phyloP scores from a whole-genome alignment of 2,113 vertebrate genomes.

The Telmatochromis bifrenatus region DNA sequence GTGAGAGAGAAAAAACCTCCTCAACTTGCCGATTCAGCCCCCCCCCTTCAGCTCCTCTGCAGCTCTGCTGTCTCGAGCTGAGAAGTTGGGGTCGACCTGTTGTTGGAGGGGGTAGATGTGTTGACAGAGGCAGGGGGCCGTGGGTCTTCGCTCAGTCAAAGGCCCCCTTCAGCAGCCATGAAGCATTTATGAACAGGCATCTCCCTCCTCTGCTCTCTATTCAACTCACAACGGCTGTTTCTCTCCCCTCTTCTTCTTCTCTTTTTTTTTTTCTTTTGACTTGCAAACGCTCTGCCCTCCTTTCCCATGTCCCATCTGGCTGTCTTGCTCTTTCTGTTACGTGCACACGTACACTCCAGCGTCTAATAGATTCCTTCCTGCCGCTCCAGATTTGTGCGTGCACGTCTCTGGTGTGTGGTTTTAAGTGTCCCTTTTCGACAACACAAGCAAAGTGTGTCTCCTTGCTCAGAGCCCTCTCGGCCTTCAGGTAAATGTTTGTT shows the following conservation, averaged over 20 bases:
- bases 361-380: constrained; percentile 3
- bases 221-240: constrained; percentile 32
- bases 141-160: constrained; percentile 27
- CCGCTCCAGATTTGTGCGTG: background rate
- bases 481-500: constrained; percentile 53
- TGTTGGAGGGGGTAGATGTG: constrained; percentile 11
- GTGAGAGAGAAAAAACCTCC: too few relatives aligned
- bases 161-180: constrained; percentile 41
- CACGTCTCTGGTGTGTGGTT: constrained; percentile 10
- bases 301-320: background rate
- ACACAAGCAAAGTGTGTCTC: constrained; percentile 8
- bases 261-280: background rate
- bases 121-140: constrained; percentile 11
- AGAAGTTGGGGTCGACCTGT: constrained; percentile 25
- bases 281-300: background rate
- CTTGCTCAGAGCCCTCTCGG: constrained; percentile 13
- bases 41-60: background rate
- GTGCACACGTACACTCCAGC: background rate
- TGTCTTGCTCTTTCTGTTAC: background rate
- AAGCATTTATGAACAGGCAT: constrained; percentile 59
- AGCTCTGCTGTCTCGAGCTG: background rate
- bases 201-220: constrained; percentile 44
- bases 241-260: background rate
- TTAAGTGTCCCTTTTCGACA: constrained; percentile 31
- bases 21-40: background rate